A percentile compares a stretch with the other conserved stretches of the same genome.
Conservation (phyloP, 2,888 invertebrate genomes). For the Notodonta dromedarius region DNA sequence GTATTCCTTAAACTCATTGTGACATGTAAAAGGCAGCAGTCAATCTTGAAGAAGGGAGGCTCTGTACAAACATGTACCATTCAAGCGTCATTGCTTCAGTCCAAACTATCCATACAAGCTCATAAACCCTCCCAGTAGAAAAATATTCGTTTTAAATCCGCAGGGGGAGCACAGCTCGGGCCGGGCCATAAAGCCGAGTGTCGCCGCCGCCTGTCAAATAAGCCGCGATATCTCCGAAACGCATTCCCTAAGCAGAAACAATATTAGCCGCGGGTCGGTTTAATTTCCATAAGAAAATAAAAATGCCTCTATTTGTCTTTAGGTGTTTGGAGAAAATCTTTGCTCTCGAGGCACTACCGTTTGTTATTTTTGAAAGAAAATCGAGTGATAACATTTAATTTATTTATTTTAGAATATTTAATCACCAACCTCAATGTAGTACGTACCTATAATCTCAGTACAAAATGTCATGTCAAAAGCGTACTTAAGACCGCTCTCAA, state of each 20-base stretch:
- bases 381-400: not conserved
- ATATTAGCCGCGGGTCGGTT: conserved; percentile 13
- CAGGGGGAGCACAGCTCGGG: not conserved
- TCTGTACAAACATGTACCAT: not conserved
- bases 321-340: conserved; percentile 9
- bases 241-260: conserved; percentile 19
- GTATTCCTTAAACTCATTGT: too few species aligned
- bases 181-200: not conserved
- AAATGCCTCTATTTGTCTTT: conserved; percentile 16
- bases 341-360: conserved; percentile 1
- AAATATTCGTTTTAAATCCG: not conserved
- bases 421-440: too few species aligned
- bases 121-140: not conserved
- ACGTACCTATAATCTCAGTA: too few species aligned
- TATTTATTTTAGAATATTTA: too few species aligned
- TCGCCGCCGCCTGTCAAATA: conserved; percentile 18
- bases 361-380: not conserved
- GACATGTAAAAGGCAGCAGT: too few species aligned
- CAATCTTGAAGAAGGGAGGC: too few species aligned
- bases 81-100: not conserved
- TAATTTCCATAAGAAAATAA: conserved; percentile 26
- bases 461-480: too few species aligned
- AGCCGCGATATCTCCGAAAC: conserved; percentile 13
- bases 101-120: not conserved
- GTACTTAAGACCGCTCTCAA: too few species aligned